A percentile compares a stretch with the other conserved stretches of the same genome.
Evolutionary conservation across 2,888 invertebrate species (phyloP).

Genomic region (Clunio marinus): DNA sequence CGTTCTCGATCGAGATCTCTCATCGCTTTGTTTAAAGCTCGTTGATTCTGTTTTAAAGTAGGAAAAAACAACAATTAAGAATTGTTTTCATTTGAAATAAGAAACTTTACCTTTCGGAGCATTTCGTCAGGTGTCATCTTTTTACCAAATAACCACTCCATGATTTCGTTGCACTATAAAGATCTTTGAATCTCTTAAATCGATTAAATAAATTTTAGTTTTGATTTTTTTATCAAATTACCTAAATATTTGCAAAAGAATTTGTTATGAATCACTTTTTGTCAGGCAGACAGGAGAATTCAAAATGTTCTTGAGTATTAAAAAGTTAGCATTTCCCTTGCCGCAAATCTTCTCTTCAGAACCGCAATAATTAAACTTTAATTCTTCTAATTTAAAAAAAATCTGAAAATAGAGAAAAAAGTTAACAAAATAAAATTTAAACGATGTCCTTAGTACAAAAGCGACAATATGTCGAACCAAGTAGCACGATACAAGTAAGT

Average conservation of each 20-base stretch:
- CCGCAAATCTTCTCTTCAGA: no score
- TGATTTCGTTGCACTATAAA: no score
- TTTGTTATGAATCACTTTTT: no score
- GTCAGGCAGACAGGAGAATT: no score
- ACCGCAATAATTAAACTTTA: no score
- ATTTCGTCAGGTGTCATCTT: slow-evolving; percentile 96
- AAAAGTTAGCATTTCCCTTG: no score
- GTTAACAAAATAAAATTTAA: neutral
- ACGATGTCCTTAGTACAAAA: slow-evolving; percentile 29
- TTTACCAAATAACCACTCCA: slow-evolving; percentile 97
- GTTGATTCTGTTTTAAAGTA: slow-evolving; percentile 64
- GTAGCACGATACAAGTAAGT: slow-evolving; percentile 7
- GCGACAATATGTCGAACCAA: neutral
- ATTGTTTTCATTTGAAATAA: neutral
- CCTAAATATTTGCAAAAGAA: no score
- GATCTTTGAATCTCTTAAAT: no score
- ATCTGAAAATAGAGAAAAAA: neutral
- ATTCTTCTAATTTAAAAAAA: neutral
- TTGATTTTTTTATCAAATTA: no score
- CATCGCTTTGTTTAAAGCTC: slow-evolving; percentile 97
- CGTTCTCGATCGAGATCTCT: slow-evolving; percentile 93
- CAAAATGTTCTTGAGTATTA: no score
- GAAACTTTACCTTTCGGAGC: slow-evolving; percentile 70
- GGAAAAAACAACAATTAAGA: slow-evolving; percentile 13
- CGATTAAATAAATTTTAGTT: no score